A percentile compares a stretch with the other conserved stretches of the same genome.
These are phyloP conservation scores for Lepus europaeus DNA, from an alignment of 2,113 vertebrate species.

Conservation along the genomic window DNA sequence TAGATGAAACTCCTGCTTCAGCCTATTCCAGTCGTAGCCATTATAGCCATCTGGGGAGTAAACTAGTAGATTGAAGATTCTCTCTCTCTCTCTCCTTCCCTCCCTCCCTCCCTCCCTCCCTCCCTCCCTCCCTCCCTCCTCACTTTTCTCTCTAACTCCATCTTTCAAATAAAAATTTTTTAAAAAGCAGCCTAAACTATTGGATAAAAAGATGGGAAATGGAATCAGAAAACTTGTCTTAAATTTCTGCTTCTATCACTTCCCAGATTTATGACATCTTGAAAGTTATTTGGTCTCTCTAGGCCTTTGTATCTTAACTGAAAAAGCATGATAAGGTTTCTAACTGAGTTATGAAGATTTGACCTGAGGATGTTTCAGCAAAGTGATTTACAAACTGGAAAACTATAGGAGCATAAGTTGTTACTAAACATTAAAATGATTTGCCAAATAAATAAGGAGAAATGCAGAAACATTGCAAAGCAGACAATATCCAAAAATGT, in stretches of 20 bases:
- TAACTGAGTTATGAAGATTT: neutral
- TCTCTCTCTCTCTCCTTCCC: too few species aligned
- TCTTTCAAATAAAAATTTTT: too few species aligned
- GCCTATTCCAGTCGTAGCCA: too few species aligned
- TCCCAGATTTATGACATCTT: slow-evolving; percentile 15
- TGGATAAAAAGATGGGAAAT: neutral
- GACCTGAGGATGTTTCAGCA: slow-evolving; percentile 23
- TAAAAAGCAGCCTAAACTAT: slow-evolving; percentile 27
- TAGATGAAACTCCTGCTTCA: too few species aligned
- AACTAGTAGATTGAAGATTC: too few species aligned
- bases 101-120: too few species aligned
- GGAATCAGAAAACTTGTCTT: neutral
- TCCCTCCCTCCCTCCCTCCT: too few species aligned
- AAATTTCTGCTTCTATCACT: neutral
- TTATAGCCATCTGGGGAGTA: too few species aligned
- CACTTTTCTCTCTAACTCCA: too few species aligned
- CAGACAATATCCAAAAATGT: neutral
- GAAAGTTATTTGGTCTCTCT: neutral
- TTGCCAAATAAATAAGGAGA: slow-evolving; percentile 23
- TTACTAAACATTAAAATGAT: slow-evolving; percentile 31
- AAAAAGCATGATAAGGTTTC: neutral
- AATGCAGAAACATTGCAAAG: neutral
- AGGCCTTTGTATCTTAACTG: slow-evolving; percentile 24
- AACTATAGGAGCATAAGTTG: neutral
- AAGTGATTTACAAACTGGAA: slow-evolving; percentile 33